Conservation (phyloP, 1,140 invertebrate genomes). For the Littorina saxatilis region DNA sequence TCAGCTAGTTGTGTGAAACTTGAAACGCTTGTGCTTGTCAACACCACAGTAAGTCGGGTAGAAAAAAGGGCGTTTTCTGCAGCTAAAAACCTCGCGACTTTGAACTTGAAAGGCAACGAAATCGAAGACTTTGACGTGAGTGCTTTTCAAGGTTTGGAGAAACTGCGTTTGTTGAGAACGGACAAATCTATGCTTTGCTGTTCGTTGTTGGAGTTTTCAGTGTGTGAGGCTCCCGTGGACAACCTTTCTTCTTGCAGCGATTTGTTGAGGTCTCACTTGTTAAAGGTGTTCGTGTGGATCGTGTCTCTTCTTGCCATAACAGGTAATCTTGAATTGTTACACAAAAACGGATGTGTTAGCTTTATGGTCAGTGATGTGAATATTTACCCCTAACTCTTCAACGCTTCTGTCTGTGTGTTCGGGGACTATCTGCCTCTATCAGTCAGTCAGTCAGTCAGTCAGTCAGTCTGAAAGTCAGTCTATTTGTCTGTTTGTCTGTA, state of each 20-base stretch:
- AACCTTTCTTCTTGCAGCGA: constrained; percentile 53
- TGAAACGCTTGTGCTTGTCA: background rate
- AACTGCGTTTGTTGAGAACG: constrained; percentile 36
- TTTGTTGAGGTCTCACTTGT: constrained; percentile 38
- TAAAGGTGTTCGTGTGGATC: constrained; percentile 48
- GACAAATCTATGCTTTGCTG: constrained; percentile 52
- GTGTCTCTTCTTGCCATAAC: constrained; percentile 41
- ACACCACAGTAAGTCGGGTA: background rate
- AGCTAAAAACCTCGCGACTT: constrained; percentile 1
- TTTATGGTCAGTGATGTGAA: too few relatives aligned
- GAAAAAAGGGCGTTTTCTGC: constrained; percentile 2
- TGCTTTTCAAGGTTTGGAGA: constrained; percentile 40
- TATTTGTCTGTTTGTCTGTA: background rate
- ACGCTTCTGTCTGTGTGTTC: background rate
- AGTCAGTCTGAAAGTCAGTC: background rate
- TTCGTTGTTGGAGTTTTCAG: constrained; percentile 23
- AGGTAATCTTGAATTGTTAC: too few relatives aligned
- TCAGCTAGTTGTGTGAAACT: background rate
- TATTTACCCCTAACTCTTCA: background rate
- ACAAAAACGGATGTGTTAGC: too few relatives aligned
- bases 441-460: background rate
- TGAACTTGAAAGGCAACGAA: constrained; percentile 38
- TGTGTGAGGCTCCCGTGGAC: constrained; percentile 44
- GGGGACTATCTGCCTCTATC: background rate
- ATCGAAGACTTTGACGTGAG: constrained; percentile 29